Base-by-base conservation (phyloP, 2,797 vertebrate species). In the Karalla daura region DNA sequence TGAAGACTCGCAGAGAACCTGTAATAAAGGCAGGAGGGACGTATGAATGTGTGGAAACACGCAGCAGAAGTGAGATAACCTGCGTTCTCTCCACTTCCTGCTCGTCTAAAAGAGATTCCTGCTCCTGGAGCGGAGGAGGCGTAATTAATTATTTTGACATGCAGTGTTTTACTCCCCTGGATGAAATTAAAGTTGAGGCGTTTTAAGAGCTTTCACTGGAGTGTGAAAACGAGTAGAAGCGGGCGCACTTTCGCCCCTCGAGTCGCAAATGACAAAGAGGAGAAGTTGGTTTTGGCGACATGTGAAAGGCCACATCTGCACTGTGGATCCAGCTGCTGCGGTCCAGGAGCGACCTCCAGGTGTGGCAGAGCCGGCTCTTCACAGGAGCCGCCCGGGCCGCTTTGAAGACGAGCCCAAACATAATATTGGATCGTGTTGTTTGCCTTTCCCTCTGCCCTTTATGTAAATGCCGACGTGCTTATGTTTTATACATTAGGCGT, bases 101-200 rank as follows among this genome's bases (percentile, higher is more conserved):
- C 15, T 7, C 20, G 33, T 76, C 75, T 39, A 30, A 65, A 70
- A 63, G 53, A 5, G 46, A 52, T 47, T 21, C 33, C 17, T 32
- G n/a, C 25, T 51, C 28, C 18, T 9, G 33, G 28, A 69, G 15
- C 1, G 18, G 5, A 54, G 55, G 49, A 46, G 5, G 36, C 45
- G 55, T 43, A 40, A 76, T 74, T 74, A 33, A 70, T 80, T 74
- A 77, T 79, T 76, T 60, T 70, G 66, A 68, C 63, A 41, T 0
- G 0, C 5, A 12, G 30, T 30, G 40, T 71, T 64, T n/a, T 58
- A 65, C 41, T 65, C 23, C 0, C 53, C 11, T 12, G 8, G 28
- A 78, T 65, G 40, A 52, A 65, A 56, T 30, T 13, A 24, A 58
- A 70, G 10, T 55, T 36, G n/a, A 36, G 3, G 20, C 5, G 2